Evolutionary conservation across 2,797 vertebrate genomes (phyloP).

Genomic region (Neostethus bicornis): DNA sequence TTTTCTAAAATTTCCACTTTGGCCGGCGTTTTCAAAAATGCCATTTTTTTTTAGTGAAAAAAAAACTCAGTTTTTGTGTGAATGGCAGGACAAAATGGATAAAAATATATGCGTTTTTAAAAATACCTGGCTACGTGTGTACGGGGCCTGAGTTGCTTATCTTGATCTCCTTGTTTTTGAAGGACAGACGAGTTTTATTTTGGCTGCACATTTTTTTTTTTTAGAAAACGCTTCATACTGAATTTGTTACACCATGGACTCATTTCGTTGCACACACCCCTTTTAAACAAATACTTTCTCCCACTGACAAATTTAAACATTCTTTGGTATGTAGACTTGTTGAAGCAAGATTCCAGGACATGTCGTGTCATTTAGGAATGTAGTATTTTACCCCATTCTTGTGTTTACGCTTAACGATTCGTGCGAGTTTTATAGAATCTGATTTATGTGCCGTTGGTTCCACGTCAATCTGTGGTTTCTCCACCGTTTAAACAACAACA

Average conservation of each 20-base stretch:
- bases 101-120: too few relatives aligned
- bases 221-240: conserved; percentile 25
- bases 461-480: background rate
- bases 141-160: too few relatives aligned
- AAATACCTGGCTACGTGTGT: too few relatives aligned
- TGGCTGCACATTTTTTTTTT: conserved; percentile 1
- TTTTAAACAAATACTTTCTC: conserved; percentile 17
- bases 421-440: background rate
- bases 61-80: too few relatives aligned
- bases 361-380: conserved; percentile 55
- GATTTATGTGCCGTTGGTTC: background rate
- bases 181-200: background rate
- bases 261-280: conserved; percentile 14
- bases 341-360: conserved; percentile 50
- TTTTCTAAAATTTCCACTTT: too few relatives aligned
- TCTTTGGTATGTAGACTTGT: conserved; percentile 71
- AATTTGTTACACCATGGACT: too few relatives aligned
- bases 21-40: too few relatives aligned
- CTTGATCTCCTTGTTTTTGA: background rate
- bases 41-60: too few relatives aligned
- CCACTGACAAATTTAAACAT: conserved; percentile 24
- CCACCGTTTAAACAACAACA: background rate
- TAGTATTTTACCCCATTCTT: conserved; percentile 19
- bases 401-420: conserved; percentile 4
- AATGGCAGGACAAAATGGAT: too few relatives aligned